A percentile compares a stretch with the other conserved stretches of the same genome.
Evolutionary conservation across 2,888 invertebrate genomes (phyloP).

Genomic region (Spodoptera exigua): DNA sequence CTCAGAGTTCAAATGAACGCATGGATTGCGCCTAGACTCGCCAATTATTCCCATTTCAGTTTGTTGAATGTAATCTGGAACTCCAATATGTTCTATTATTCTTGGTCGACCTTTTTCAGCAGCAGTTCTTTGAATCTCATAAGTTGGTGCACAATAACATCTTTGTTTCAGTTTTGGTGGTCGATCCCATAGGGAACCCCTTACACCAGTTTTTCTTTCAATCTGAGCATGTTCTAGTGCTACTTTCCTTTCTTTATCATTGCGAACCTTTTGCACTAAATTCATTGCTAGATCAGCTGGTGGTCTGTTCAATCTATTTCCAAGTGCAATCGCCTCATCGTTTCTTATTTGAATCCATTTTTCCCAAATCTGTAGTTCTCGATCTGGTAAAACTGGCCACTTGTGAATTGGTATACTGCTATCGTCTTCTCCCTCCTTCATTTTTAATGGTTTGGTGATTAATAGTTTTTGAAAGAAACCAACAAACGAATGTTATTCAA

Average conservation of each 20-base stretch:
- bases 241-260: slow-evolving; percentile 76
- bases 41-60: slow-evolving; percentile 76
- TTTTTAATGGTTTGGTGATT: slow-evolving; percentile 19
- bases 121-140: slow-evolving; percentile 75
- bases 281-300: slow-evolving; percentile 81
- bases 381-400: slow-evolving; percentile 66
- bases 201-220: slow-evolving; percentile 64
- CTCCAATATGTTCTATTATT: slow-evolving; percentile 76
- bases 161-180: slow-evolving; percentile 72
- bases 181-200: slow-evolving; percentile 75
- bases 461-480: neutral
- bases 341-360: slow-evolving; percentile 80
- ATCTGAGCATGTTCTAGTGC: slow-evolving; percentile 79
- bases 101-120: slow-evolving; percentile 74
- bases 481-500: no score
- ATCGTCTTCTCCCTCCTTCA: slow-evolving; percentile 26
- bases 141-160: slow-evolving; percentile 74
- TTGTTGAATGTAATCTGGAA: slow-evolving; percentile 73
- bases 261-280: slow-evolving; percentile 69
- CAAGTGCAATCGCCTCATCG: slow-evolving; percentile 72
- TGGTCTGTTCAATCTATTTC: slow-evolving; percentile 61
- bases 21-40: slow-evolving; percentile 61
- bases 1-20: slow-evolving; percentile 64
- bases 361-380: slow-evolving; percentile 78
- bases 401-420: slow-evolving; percentile 10